Evolutionary conservation across 1,140 invertebrate species (phyloP).

Genomic region (Tetranychus urticae): DNA sequence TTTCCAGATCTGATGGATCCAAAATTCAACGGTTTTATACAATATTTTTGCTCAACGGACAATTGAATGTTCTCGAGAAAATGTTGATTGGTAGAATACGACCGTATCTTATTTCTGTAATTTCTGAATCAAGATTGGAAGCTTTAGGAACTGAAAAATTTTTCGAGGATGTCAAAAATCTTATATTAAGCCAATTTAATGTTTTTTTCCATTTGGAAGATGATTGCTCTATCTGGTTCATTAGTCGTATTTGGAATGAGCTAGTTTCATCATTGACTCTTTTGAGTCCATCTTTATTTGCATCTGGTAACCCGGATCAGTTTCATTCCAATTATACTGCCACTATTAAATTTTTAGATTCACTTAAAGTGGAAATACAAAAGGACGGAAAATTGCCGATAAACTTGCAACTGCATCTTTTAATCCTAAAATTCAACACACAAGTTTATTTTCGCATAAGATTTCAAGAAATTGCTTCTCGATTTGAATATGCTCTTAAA

Average conservation of each 20-base stretch:
- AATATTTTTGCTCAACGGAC: conserved; percentile 24
- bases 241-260: conserved; percentile 70
- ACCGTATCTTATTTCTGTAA: conserved; percentile 36
- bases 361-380: not conserved
- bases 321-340: conserved; percentile 39
- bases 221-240: conserved; percentile 39
- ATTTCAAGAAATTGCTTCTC: conserved; percentile 62
- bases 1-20: not conserved
- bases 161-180: conserved; percentile 1
- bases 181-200: conserved; percentile 2
- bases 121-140: not conserved
- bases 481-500: conserved; percentile 32
- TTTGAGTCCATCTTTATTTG: conserved; percentile 53
- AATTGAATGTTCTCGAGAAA: conserved; percentile 40
- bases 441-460: conserved; percentile 25
- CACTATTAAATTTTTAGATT: conserved; percentile 46
- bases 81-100: conserved; percentile 40
- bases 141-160: not conserved
- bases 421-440: conserved; percentile 69
- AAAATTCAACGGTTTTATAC: conserved; percentile 10
- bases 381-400: not conserved
- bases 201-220: not conserved
- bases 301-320: conserved; percentile 58
- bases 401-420: conserved; percentile 22
- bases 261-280: conserved; percentile 32